Conservation (phyloP, 2,888 invertebrate genomes). For the Drosophila nr. fundita region DNA sequence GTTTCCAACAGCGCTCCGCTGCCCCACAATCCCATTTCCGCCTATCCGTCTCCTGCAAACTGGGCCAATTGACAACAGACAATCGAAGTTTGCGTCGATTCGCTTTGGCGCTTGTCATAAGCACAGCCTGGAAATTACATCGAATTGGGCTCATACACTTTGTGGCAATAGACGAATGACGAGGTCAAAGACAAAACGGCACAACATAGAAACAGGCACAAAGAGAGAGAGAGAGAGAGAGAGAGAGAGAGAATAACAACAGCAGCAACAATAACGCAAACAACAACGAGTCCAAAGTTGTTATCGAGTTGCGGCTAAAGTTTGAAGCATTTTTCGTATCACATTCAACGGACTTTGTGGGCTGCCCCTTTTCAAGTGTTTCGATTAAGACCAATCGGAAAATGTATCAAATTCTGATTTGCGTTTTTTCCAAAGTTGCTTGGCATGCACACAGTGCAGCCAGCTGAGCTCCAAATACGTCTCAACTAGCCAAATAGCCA, state of each 20-base stretch:
- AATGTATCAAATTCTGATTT: conserved; percentile 2
- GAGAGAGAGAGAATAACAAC: conserved; percentile 2
- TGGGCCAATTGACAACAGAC: conserved; percentile 32
- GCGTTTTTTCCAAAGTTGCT: conserved; percentile 7
- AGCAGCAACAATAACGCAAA: conserved; percentile 12
- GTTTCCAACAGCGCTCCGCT: conserved; percentile 38
- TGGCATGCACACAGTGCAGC: conserved; percentile 15
- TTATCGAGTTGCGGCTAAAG: conserved; percentile 50
- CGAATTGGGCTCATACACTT: conserved; percentile 31
- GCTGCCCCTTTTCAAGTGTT: conserved; percentile 23
- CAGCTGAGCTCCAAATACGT: conserved; percentile 6
- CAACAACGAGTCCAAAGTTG: conserved; percentile 35
- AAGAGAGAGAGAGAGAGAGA: conserved; percentile 3
- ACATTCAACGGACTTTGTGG: conserved; percentile 36
- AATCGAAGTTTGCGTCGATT: conserved; percentile 50
- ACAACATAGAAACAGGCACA: conserved; percentile 29
- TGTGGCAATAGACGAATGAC: conserved; percentile 39
- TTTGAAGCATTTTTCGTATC: conserved; percentile 45
- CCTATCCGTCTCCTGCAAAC: conserved; percentile 1
- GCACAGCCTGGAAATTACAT: conserved; percentile 43
- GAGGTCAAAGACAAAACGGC: conserved; percentile 45
- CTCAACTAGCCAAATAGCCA: neutral
- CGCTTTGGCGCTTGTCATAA: conserved; percentile 43
- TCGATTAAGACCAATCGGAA: conserved; percentile 13
- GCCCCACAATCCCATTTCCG: too few species aligned